phyloP scores from a whole-genome alignment of 2,113 vertebrate genomes.

The Raja brachyura region DNA sequence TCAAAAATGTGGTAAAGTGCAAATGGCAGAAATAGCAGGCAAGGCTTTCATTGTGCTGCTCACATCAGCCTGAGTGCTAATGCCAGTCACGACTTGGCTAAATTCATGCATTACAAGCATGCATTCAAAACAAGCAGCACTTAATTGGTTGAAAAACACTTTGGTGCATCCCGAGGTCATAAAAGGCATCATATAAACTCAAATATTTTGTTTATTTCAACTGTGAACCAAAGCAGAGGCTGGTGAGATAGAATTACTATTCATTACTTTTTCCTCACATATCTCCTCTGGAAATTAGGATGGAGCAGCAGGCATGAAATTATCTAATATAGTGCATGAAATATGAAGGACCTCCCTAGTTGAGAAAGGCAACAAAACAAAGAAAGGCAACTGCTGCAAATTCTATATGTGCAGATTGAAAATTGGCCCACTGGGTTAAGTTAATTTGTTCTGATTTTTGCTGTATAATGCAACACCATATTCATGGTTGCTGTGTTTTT shows the following conservation, averaged over 20 bases:
- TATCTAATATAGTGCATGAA: background rate
- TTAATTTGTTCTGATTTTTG: conserved; percentile 10
- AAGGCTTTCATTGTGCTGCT: background rate
- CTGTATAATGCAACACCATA: background rate
- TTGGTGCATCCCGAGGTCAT: too few relatives aligned
- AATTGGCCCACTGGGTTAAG: background rate
- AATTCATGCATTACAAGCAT: background rate
- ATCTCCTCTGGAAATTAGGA: conserved; percentile 19
- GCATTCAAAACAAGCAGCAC: too few relatives aligned
- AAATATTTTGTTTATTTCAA: too few relatives aligned
- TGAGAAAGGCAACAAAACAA: background rate
- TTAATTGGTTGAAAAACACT: too few relatives aligned
- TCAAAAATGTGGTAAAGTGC: background rate
- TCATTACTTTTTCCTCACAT: conserved; percentile 10
- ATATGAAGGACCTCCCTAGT: background rate
- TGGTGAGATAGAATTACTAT: conserved; percentile 10
- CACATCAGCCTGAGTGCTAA: conserved; percentile 18
- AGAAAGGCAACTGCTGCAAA: background rate
- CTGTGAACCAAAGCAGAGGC: background rate
- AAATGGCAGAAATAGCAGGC: conserved; percentile 23
- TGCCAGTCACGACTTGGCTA: conserved; percentile 17
- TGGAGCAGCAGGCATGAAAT: conserved; percentile 10
- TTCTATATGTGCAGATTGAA: background rate
- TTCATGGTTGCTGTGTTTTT: background rate
- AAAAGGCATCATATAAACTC: too few relatives aligned